These are phyloP conservation scores for Neoaliturus tenellus DNA, from an alignment of 2,888 invertebrate species.

Conservation along the genomic window DNA sequence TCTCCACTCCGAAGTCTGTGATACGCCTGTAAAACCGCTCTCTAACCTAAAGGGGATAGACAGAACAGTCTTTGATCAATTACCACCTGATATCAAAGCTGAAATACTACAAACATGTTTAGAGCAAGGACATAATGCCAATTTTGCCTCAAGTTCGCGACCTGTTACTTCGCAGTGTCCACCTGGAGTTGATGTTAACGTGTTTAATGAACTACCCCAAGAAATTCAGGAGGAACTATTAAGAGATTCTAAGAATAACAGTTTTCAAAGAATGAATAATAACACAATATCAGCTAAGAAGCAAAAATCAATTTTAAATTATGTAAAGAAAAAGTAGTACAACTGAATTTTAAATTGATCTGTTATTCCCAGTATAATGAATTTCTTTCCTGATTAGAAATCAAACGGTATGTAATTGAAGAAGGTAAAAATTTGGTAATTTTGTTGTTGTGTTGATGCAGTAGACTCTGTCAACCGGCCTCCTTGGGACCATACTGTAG, in stretches of 20 bases:
- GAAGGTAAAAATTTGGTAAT: too few relatives aligned
- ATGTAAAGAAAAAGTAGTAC: background rate
- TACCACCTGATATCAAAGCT: slow-evolving; percentile 50
- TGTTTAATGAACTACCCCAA: slow-evolving; percentile 36
- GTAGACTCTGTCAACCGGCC: too few relatives aligned
- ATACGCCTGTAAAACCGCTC: background rate
- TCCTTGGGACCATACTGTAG: too few relatives aligned
- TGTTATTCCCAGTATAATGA: too few relatives aligned
- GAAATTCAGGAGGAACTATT: slow-evolving; percentile 41
- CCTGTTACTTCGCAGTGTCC: slow-evolving; percentile 1
- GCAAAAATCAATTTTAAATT: slow-evolving; percentile 36
- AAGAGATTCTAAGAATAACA: background rate
- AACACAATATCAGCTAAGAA: background rate
- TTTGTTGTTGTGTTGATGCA: too few relatives aligned
- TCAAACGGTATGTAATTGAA: too few relatives aligned
- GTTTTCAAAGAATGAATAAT: background rate
- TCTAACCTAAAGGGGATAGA: background rate
- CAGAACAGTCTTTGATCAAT: slow-evolving; percentile 41
- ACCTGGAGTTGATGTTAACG: slow-evolving; percentile 23
- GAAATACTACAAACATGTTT: slow-evolving; percentile 35
- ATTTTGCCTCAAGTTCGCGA: background rate
- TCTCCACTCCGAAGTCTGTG: background rate
- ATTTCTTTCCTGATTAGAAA: too few relatives aligned
- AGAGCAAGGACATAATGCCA: too few relatives aligned
- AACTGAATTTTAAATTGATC: too few relatives aligned